Evolutionary conservation across 2,113 vertebrate species (phyloP), one percentile per base, ranked within the genome.

Genomic region (Okapia johnstoni): DNA sequence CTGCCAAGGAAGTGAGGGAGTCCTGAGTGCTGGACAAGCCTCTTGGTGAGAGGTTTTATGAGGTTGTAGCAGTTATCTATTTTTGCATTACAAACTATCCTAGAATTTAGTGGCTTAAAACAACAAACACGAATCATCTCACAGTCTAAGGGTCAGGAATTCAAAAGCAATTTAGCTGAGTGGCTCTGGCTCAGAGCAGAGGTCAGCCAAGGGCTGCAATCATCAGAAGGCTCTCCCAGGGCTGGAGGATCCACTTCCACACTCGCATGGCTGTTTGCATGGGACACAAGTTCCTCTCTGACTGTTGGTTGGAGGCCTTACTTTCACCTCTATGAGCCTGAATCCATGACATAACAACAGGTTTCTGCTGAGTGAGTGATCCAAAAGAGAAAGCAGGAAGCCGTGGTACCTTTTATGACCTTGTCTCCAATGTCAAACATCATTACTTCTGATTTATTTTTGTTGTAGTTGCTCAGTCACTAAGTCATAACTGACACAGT

Each of bases 81-180:
- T 85, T 95, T 52, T 89, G 60, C 26, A 36, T 66, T 76, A 63
- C 30, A 88, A 50, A 40, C 46, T 52, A 60, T 40, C 12, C 6
- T 43, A 2, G 79, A 96, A 43, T 50, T 33, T 88, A 25, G 43
- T 85, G 76, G 17, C 50, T 97, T 95, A 85, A 70, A 87, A 60
- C 33, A 88, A 48, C 3, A 40, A 86, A 52, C 7, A 54, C 19
- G 46, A 70, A 88, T 76, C 48, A 58, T 76, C 25, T 83, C 28
- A 36, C 8, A 55, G 33, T 85, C 55, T 21, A 6, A 15, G 19
- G 80, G 6, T 79, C 26, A 23, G 21, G 81, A 81, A 89, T 70
- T 91, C 7, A 5, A 26, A 81, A 93, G 61, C n/a, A 77, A 13
- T 57, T 54, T 70, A 79, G 7, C 19, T 52, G 85, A 85, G n/a